phyloP scores from a whole-genome alignment of 2,888 invertebrate species.

The Leuctra nigra region DNA sequence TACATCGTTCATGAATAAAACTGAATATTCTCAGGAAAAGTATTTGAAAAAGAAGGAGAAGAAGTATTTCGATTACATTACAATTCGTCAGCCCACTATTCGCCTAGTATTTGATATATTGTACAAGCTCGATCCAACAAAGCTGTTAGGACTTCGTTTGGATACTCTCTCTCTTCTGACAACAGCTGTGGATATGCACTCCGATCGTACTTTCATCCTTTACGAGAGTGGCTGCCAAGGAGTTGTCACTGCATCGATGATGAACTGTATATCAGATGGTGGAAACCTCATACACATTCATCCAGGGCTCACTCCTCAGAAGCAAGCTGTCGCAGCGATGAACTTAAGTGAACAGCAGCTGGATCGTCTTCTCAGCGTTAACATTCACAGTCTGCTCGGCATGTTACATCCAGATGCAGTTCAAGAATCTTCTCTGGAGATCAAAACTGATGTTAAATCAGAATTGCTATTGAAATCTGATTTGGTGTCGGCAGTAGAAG shows the following conservation, averaged over 20 bases:
- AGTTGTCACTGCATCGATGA: slow-evolving; percentile 70
- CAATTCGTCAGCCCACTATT: slow-evolving; percentile 72
- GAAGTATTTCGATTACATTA: slow-evolving; percentile 82
- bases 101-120: slow-evolving; percentile 78
- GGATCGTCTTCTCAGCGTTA: slow-evolving; percentile 64
- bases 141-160: slow-evolving; percentile 69
- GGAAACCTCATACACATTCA: slow-evolving; percentile 69
- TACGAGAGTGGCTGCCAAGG: slow-evolving; percentile 89
- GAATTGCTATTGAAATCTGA: background rate
- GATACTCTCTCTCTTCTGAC: slow-evolving; percentile 88
- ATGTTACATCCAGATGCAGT: slow-evolving; percentile 53
- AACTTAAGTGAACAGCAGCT: slow-evolving; percentile 67
- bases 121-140: slow-evolving; percentile 68
- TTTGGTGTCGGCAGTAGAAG: slow-evolving; percentile 20
- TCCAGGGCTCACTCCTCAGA: slow-evolving; percentile 73
- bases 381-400: slow-evolving; percentile 66
- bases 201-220: slow-evolving; percentile 62
- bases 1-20: slow-evolving; percentile 82
- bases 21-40: slow-evolving; percentile 88
- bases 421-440: background rate
- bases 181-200: slow-evolving; percentile 71
- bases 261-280: slow-evolving; percentile 65
- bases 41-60: slow-evolving; percentile 92
- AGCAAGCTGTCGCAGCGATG: slow-evolving; percentile 70
- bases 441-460: background rate